Evolutionary conservation across 2,113 vertebrate species (phyloP), one percentile per base, ranked within the genome.

Genomic region (Oncorhynchus kisutch): DNA sequence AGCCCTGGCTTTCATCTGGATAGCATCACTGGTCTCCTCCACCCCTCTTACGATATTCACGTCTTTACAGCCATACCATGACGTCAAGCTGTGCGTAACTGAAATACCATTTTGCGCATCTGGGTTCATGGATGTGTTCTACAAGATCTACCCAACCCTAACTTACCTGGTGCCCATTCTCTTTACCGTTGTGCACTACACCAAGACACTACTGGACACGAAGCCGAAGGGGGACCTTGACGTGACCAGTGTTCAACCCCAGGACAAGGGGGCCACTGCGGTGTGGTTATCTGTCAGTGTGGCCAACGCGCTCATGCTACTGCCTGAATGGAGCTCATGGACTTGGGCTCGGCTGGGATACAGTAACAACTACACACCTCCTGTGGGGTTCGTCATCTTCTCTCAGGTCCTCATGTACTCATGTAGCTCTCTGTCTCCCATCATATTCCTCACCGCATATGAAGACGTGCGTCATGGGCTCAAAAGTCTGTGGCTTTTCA

Each of bases 251-350:
- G 86, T 86, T 27, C 81, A 72, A 3, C 80, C 72, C 0, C 88
- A 90, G 66, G 89, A 87, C 81, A 84, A 91, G 22, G 89, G 92
- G 24, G 88, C 87, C 1, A 90, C 88, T 34, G 83, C 92, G 64
- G 86, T 92, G 34, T 64, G 94, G 1, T 73, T 94, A 75, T 91
- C 90, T 59, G 79, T 94, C 0, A 93, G 89, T 60, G 84, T 89
- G 25, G 85, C 91, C 0, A 90, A 94, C 1, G 89, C 92, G 8
- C 88, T 94, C 72, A 84, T 92, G 90, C 85, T 93, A 80, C 87
- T 95, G 7, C 94, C 94, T 0, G 92, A 93, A 60, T 95, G 94
- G 94, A 90, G 88, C 0, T 81, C 88, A 0, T 95, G 94, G 92
- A 88, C 91, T 13, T 95, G 94, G 94, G 81, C 87, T 54, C 48